Conservation (phyloP, 2,888 invertebrate species). For the Diarsia rubi region DNA sequence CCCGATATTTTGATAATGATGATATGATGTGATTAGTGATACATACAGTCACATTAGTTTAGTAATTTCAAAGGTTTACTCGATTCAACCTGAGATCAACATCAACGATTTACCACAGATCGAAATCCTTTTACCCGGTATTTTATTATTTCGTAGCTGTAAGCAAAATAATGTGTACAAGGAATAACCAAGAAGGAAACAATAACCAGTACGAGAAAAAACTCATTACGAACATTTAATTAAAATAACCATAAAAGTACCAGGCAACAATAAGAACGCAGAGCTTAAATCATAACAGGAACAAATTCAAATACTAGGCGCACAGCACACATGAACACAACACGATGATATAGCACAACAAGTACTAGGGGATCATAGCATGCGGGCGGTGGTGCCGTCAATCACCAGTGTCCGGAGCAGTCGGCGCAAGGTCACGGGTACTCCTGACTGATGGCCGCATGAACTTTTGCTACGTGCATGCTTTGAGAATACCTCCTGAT, state of each 20-base stretch:
- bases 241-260: conserved; percentile 17
- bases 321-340: conserved; percentile 19
- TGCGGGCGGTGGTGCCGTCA: conserved; percentile 63
- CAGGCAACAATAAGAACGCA: neutral
- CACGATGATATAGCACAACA: conserved; percentile 40
- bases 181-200: neutral
- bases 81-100: conserved; percentile 27
- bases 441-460: conserved; percentile 58
- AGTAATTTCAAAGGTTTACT: neutral
- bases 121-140: conserved; percentile 40
- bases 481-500: conserved; percentile 22
- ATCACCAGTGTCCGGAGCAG: conserved; percentile 60
- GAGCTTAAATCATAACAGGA: conserved; percentile 20
- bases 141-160: conserved; percentile 50
- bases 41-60: too few species aligned
- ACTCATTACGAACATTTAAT: neutral
- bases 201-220: neutral
- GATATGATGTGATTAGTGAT: too few species aligned
- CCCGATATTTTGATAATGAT: too few species aligned
- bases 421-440: conserved; percentile 59
- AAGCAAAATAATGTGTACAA: neutral
- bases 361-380: conserved; percentile 56
- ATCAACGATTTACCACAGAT: conserved; percentile 7
- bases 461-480: conserved; percentile 42
- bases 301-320: conserved; percentile 28